phyloP scores from a whole-genome alignment of 2,113 vertebrate genomes.

The Hoplias malabaricus region DNA sequence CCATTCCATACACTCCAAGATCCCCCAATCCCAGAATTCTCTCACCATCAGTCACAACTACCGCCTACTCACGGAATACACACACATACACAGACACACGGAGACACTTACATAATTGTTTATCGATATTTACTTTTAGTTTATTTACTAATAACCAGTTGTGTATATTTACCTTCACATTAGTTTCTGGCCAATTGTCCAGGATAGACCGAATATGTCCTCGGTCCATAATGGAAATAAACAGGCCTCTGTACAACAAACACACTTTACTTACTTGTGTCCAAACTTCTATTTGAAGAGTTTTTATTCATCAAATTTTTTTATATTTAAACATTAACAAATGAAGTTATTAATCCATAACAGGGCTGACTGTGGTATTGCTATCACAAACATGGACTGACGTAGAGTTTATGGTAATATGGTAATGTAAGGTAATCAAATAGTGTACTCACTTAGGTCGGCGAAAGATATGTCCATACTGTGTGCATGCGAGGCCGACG shows the following conservation, averaged over 20 bases:
- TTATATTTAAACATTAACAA: too few relatives aligned
- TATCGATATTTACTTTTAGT: too few relatives aligned
- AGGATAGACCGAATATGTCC: constrained; percentile 93
- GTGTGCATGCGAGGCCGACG: constrained; percentile 92
- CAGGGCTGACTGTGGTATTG: too few relatives aligned
- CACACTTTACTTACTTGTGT: constrained; percentile 67
- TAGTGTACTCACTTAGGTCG: constrained; percentile 90
- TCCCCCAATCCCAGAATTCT: constrained; percentile 95
- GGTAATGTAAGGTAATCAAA: too few relatives aligned
- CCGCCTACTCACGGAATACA: constrained; percentile 88
- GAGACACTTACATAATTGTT: too few relatives aligned
- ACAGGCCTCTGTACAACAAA: constrained; percentile 80
- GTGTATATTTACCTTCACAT: constrained; percentile 78
- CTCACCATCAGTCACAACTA: constrained; percentile 96
- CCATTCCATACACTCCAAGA: constrained; percentile 96
- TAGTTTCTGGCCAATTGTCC: constrained; percentile 96
- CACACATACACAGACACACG: constrained; percentile 16
- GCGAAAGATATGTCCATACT: constrained; percentile 98
- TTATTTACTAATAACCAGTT: too few relatives aligned
- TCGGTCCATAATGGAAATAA: constrained; percentile 94
- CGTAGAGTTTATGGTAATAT: too few relatives aligned
- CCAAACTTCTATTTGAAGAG: too few relatives aligned
- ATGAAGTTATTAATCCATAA: too few relatives aligned
- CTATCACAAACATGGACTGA: too few relatives aligned
- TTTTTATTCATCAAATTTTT: too few relatives aligned